A percentile compares a stretch with the other conserved stretches of the same genome.
Evolutionary conservation across 2,888 invertebrate genomes (phyloP).

Genomic region (Octodonta nipae): DNA sequence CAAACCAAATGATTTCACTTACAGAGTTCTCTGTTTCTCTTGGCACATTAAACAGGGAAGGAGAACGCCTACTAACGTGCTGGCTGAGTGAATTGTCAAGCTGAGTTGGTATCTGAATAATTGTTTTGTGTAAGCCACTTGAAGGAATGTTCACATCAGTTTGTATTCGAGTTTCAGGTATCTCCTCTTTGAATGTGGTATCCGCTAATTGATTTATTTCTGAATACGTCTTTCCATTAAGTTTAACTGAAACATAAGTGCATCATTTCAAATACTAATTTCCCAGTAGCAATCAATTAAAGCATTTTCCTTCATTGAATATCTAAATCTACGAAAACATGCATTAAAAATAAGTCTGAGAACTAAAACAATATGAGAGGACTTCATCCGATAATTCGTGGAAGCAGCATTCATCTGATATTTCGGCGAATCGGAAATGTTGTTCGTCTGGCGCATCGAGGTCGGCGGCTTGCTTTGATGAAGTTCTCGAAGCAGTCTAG

Average conservation of each 20-base stretch:
- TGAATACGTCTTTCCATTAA: constrained; percentile 34
- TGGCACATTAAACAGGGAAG: constrained; percentile 30
- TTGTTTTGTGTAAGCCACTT: constrained; percentile 42
- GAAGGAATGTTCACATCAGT: constrained; percentile 45
- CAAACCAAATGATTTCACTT: no score
- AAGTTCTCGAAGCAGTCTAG: no score
- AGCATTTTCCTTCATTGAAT: no score
- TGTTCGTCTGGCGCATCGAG: no score
- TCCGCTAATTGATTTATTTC: constrained; percentile 30
- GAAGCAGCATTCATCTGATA: no score
- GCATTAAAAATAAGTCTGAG: no score
- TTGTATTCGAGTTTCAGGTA: constrained; percentile 38
- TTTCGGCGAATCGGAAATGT: no score
- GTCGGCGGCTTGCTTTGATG: no score
- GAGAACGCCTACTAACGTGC: constrained; percentile 33
- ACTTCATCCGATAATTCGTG: no score
- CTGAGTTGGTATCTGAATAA: constrained; percentile 33
- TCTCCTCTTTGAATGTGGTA: constrained; percentile 23
- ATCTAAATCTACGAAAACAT: no score
- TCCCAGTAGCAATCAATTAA: constrained; percentile 1
- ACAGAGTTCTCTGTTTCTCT: constrained; percentile 14
- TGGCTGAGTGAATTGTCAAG: constrained; percentile 19
- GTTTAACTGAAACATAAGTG: constrained; percentile 30
- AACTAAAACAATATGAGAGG: no score
- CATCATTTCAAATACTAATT: constrained; percentile 1